These are phyloP conservation scores for Lysiphlebus fabarum DNA, from an alignment of 1,140 invertebrate genomes.

Conservation along the genomic window DNA sequence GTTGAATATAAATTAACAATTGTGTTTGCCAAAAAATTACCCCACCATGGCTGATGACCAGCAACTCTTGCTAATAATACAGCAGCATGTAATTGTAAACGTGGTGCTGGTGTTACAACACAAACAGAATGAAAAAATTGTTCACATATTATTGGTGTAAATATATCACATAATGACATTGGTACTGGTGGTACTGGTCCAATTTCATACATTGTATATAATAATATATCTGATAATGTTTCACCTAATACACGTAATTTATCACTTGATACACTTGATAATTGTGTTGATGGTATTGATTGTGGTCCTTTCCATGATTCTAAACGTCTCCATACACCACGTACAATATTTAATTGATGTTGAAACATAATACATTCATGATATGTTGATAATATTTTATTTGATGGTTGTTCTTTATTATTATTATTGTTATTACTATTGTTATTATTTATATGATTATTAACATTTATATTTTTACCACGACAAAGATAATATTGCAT, in stretches of 20 bases:
- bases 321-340: constrained; percentile 69
- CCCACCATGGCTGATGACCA: constrained; percentile 81
- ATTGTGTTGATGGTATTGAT: constrained; percentile 49
- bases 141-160: constrained; percentile 63
- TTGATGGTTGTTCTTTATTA: constrained; percentile 58
- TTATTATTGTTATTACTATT: too few relatives aligned
- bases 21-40: constrained; percentile 78
- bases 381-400: constrained; percentile 74
- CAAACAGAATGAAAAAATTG: constrained; percentile 67
- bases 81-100: constrained; percentile 69
- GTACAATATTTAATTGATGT: constrained; percentile 74
- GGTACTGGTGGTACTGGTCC: constrained; percentile 54
- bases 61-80: constrained; percentile 78
- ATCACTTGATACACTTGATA: constrained; percentile 66
- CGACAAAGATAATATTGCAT: constrained; percentile 72
- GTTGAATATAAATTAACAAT: constrained; percentile 76
- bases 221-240: constrained; percentile 73
- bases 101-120: constrained; percentile 58
- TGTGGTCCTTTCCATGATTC: constrained; percentile 56
- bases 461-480: constrained; percentile 57
- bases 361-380: constrained; percentile 80
- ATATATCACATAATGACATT: constrained; percentile 55
- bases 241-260: constrained; percentile 78
- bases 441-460: too few relatives aligned
- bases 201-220: constrained; percentile 65